These are phyloP conservation scores for Leptopilina drosophilae DNA, from an alignment of 2,888 invertebrate genomes.

Conservation along the genomic window DNA sequence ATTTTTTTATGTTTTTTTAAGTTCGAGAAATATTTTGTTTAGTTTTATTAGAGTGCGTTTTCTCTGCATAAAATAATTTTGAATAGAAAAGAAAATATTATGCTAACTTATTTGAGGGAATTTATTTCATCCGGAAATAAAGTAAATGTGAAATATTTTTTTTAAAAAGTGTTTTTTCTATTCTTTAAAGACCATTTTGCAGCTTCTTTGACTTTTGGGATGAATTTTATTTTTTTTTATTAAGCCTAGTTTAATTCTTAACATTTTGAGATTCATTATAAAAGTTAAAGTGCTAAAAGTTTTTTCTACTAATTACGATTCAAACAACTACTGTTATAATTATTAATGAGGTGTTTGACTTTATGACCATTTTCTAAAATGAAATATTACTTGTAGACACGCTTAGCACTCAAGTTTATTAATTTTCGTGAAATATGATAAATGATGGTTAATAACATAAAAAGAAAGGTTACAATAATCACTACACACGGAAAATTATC, in stretches of 20 bases:
- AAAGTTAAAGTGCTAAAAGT: neutral
- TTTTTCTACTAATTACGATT: too few relatives aligned
- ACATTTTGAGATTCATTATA: too few relatives aligned
- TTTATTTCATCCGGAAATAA: neutral
- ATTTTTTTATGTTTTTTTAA: too few relatives aligned
- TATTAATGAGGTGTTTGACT: conserved; percentile 6
- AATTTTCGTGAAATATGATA: neutral
- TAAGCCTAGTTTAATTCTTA: too few relatives aligned
- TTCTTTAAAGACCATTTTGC: neutral
- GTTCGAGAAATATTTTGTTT: too few relatives aligned
- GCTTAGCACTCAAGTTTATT: neutral
- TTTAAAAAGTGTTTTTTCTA: too few relatives aligned
- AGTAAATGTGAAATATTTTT: neutral
- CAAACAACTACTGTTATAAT: neutral
- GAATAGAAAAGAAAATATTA: neutral
- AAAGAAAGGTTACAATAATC: neutral
- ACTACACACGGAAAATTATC: too few relatives aligned
- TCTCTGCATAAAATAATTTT: neutral
- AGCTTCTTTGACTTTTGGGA: neutral
- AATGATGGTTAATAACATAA: neutral
- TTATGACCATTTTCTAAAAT: neutral
- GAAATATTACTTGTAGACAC: neutral
- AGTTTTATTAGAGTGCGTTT: too few relatives aligned
- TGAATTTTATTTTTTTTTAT: too few relatives aligned
- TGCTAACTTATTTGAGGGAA: neutral